Percentiles rank a stretch among this genome's conserved stretches.
phyloP scores from a whole-genome alignment of 2,797 vertebrate genomes.

The Rhinella marina region DNA sequence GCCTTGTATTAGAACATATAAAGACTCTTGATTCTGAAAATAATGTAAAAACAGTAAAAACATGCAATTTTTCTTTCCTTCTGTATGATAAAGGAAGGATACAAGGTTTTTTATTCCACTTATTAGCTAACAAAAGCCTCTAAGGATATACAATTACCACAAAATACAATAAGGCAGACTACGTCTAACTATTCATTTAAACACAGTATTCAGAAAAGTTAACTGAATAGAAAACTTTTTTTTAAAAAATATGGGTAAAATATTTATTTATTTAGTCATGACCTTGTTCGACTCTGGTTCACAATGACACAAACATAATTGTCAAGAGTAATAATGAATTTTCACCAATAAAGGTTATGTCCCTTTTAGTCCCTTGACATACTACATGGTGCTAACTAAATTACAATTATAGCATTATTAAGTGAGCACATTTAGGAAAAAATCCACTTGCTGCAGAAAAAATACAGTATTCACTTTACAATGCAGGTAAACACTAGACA shows the following conservation, averaged over 20 bases:
- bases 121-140: conserved; percentile 27
- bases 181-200: conserved; percentile 28
- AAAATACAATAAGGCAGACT: conserved; percentile 5
- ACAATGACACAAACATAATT: conserved; percentile 44
- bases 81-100: not conserved
- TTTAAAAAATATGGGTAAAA: conserved; percentile 19
- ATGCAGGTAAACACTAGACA: not conserved
- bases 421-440: not conserved
- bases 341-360: conserved; percentile 36
- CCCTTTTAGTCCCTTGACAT: conserved; percentile 10
- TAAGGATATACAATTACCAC: conserved; percentile 29
- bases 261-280: conserved; percentile 34
- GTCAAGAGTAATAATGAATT: conserved; percentile 34
- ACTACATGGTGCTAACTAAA: not conserved
- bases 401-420: conserved; percentile 14
- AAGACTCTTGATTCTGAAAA: not conserved
- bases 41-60: conserved; percentile 5
- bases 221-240: not conserved
- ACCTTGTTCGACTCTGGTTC: conserved; percentile 22
- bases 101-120: not conserved
- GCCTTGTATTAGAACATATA: not conserved
- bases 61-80: not conserved
- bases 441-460: not conserved
- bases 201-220: conserved; percentile 16
- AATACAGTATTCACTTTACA: not conserved